These are phyloP conservation scores for Mongoloraphidia duomilia DNA, from an alignment of 2,888 invertebrate genomes.

Conservation along the genomic window DNA sequence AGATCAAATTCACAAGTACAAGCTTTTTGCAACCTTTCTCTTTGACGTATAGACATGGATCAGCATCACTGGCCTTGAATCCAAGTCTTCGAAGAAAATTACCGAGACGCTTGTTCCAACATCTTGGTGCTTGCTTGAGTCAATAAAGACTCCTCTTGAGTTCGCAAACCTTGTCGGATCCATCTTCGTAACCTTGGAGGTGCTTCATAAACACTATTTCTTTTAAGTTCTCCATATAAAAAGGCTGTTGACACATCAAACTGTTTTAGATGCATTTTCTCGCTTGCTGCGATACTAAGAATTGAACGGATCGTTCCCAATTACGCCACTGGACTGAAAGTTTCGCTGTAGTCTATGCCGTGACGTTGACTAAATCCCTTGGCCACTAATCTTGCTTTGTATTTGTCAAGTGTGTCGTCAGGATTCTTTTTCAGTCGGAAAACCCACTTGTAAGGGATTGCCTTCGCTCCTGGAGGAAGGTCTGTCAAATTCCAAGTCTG, in stretches of 20 bases:
- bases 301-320: slow-evolving; percentile 16
- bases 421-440: slow-evolving; percentile 17
- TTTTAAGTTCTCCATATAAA: slow-evolving; percentile 18
- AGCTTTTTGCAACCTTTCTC: slow-evolving; percentile 10
- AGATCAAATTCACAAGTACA: slow-evolving; percentile 16
- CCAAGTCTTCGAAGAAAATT: slow-evolving; percentile 16
- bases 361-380: slow-evolving; percentile 19
- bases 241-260: slow-evolving; percentile 20
- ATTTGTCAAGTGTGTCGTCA: slow-evolving; percentile 18
- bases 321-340: slow-evolving; percentile 19
- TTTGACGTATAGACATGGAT: slow-evolving; percentile 20
- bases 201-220: slow-evolving; percentile 22
- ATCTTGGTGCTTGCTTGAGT: slow-evolving; percentile 23
- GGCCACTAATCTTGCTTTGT: slow-evolving; percentile 19
- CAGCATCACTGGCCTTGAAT: slow-evolving; percentile 17
- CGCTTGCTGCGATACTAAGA: slow-evolving; percentile 16
- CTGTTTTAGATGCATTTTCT: slow-evolving; percentile 16
- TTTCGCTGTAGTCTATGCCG: slow-evolving; percentile 18
- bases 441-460: slow-evolving; percentile 19
- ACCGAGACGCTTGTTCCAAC: slow-evolving; percentile 21
- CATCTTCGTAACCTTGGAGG: slow-evolving; percentile 21
- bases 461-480: slow-evolving; percentile 15
- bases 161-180: slow-evolving; percentile 19
- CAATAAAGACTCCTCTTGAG: slow-evolving; percentile 23
- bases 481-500: slow-evolving; percentile 17